Evolutionary conservation across 2,797 vertebrate genomes (phyloP).

Genomic region (Atherinosoma microstoma): DNA sequence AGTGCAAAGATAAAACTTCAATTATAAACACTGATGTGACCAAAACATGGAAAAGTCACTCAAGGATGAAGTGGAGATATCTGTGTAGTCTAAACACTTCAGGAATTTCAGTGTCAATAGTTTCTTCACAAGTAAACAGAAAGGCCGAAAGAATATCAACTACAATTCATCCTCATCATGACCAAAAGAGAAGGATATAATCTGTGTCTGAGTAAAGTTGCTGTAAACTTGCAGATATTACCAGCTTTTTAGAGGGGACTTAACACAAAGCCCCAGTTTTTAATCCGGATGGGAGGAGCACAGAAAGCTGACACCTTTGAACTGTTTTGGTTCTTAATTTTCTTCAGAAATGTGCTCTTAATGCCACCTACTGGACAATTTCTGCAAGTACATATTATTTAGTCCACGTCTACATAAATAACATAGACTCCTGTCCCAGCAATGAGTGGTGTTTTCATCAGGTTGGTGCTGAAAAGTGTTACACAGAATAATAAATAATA

Average conservation of each 20-base stretch:
- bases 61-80: constrained; percentile 1
- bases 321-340: neutral
- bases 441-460: neutral
- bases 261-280: neutral
- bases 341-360: constrained; percentile 18
- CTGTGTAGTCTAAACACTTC: constrained; percentile 24
- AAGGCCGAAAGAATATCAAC: neutral
- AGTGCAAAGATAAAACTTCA: neutral
- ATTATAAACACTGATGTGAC: neutral
- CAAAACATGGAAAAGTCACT: neutral
- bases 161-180: neutral
- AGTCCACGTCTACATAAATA: neutral
- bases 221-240: neutral
- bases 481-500: neutral
- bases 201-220: neutral
- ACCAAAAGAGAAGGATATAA: neutral
- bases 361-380: constrained; percentile 65
- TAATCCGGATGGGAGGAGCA: neutral
- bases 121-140: constrained; percentile 4
- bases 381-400: constrained; percentile 20
- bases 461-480: neutral
- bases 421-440: neutral
- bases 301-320: neutral
- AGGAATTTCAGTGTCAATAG: constrained; percentile 6
- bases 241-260: neutral